phyloP scores from a whole-genome alignment of 2,113 vertebrate genomes.

The Calyptomena viridis region DNA sequence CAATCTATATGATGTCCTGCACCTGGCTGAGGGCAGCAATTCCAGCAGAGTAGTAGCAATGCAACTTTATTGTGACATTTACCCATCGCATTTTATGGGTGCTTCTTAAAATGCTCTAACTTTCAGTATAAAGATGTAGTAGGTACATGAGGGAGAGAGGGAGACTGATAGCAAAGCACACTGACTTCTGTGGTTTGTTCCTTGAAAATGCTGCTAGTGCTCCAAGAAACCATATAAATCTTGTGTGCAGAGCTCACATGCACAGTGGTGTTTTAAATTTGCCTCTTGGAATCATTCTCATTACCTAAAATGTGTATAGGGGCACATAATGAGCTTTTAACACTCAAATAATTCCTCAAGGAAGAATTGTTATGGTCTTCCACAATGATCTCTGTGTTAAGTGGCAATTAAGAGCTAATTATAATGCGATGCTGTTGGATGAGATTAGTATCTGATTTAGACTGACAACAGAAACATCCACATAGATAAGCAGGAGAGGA shows the following conservation, averaged over 20 bases:
- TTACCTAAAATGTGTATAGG: not conserved
- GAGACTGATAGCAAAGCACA: not conserved
- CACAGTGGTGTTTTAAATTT: not conserved
- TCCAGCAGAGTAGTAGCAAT: not conserved
- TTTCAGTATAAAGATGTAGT: not conserved
- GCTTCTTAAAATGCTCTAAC: not conserved
- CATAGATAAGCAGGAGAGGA: not conserved
- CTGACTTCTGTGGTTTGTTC: not conserved
- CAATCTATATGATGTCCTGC: not conserved
- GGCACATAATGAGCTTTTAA: not conserved
- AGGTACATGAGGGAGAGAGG: not conserved
- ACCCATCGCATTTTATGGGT: not conserved
- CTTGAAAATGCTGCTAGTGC: not conserved
- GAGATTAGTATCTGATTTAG: constrained; percentile 2
- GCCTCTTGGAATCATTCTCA: not conserved
- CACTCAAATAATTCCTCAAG: not conserved
- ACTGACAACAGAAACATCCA: not conserved
- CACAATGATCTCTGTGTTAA: not conserved
- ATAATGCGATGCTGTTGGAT: not conserved
- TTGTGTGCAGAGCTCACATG: not conserved
- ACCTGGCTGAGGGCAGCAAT: not conserved
- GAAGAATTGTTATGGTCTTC: constrained; percentile 8
- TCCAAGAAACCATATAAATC: not conserved
- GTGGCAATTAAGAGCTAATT: constrained; percentile 36
- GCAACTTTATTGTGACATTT: not conserved